These are phyloP conservation scores for Acipenser transmontanus DNA, from an alignment of 2,797 vertebrate genomes.

Conservation along the genomic window DNA sequence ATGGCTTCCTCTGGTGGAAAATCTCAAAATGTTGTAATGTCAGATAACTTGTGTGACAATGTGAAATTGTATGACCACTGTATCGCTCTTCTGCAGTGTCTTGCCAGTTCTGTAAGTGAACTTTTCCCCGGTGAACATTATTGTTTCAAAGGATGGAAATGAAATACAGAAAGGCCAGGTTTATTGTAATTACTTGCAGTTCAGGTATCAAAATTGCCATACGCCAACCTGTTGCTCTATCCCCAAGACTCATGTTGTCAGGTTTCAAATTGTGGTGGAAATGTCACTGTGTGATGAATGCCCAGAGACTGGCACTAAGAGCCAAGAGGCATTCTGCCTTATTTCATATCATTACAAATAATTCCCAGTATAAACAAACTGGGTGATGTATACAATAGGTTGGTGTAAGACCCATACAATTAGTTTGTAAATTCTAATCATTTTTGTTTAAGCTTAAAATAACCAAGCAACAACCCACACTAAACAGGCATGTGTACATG, in stretches of 20 bases:
- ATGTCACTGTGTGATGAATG: background rate
- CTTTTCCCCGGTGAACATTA: background rate
- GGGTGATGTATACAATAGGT: too few species aligned
- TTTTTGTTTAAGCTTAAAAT: too few species aligned
- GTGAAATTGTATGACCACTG: background rate
- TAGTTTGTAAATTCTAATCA: too few species aligned
- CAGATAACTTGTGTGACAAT: background rate
- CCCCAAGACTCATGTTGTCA: background rate
- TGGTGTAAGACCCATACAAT: too few species aligned
- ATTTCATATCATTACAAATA: conserved; percentile 4
- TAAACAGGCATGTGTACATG: too few species aligned
- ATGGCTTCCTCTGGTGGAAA: background rate
- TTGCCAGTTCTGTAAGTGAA: background rate
- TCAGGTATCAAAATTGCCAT: background rate
- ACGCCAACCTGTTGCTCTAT: background rate
- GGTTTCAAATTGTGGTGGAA: background rate
- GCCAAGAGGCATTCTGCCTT: background rate
- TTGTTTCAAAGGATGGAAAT: background rate
- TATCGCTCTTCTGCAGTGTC: background rate
- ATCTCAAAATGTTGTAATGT: background rate
- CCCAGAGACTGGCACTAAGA: background rate
- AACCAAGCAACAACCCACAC: too few species aligned
- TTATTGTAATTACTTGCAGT: background rate
- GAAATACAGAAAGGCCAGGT: background rate
- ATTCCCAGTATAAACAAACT: background rate